Base-by-base conservation (phyloP, 2,113 vertebrate genomes). In the Caretta caretta region DNA sequence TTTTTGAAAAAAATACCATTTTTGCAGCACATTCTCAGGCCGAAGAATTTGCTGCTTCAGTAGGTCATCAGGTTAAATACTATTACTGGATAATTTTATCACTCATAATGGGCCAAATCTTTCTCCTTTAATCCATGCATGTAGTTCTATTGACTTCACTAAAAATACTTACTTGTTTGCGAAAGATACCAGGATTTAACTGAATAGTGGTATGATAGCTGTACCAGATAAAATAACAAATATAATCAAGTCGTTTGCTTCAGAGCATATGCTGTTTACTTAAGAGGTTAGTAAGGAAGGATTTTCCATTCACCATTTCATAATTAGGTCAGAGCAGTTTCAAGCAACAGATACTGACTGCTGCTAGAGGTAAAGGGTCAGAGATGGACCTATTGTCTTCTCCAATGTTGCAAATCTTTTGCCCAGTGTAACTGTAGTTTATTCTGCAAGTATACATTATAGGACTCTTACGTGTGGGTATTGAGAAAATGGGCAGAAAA, bases 21-120 rank as follows among this genome's bases (percentile, higher is more conserved):
- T 84, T 97, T 93, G 84, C 90, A 96, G 86, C 94, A 94, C 94
- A 95, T 96, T 89, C 65, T 86, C 90, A 95, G 86, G 93, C 90
- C 93, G 35, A 19, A 85, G 89, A 92, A 96, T 92, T 89, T 84
- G 90, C 38, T 87, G 83, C 76, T 92, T 57, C 93, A 95, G 90
- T 94, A 96, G 95, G 89, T 96, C 93, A 97, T 79, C 27, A 88
- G 90, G 69, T 91, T 95, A 97, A 93, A 96, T 80, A 51, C 65
- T 79, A 12, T 59, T 54, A 79, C 65, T 83, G 81, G 75, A 80
- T 96, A 95, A 96, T 81, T 93, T 95, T 85, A 81, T 93, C 57
- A 51, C 51, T 87, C 27, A 78, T 75, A 91, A 27, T 38, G 48
- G 95, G 80, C n/a, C 90, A 93, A 91, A 90, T 90, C 35, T n/a